Evolutionary conservation across 2,797 vertebrate species (phyloP), one percentile per base, ranked within the genome.

Genomic region (Macropodus opercularis): DNA sequence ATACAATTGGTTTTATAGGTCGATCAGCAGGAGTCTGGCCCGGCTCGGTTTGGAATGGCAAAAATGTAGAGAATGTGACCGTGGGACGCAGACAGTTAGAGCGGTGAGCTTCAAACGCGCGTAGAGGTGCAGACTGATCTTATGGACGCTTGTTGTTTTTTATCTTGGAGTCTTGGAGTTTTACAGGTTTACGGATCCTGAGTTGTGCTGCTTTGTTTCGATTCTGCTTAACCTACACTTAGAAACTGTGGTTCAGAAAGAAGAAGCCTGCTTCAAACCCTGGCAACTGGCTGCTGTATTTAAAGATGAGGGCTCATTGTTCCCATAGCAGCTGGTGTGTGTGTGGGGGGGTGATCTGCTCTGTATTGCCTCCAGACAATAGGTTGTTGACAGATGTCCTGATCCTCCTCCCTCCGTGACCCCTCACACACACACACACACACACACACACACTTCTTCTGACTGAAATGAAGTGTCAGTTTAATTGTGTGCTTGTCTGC

Each of bases 1-100:
- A 36, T 2, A 3, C 13, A 8, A 39, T 53, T 41, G 17, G 42
- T 4, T 41, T 40, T 29, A 11, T 49, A 7, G 35, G 47, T 64
- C 51, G 73, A 35, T 52, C 65, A 65, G 81, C 70, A 60, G 60
- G 79, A 65, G 77, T 58, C 71, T 53, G 73, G 47, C 68, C 65
- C 17, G 52, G 62, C 69, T 57, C 60, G 68, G 56, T 39, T 74
- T 70, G 87, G 83, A 90, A 91, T 85, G 86, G 57, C 52, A 90
- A 86, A 72, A 66, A 90, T 86, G 81, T 67, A 0, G 76, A 78
- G 78, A 84, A 85, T 87, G 77, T 80, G 78, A 62, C 71, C 27
- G 65, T 44, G 58, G 54, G 39, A 80, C 57, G 67, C 36, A 57
- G 63, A 62, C 23, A 36, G 41, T 27, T 53, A 17, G 13, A 44